Base-by-base conservation (phyloP, 2,797 vertebrate genomes). In the Helarctos malayanus region DNA sequence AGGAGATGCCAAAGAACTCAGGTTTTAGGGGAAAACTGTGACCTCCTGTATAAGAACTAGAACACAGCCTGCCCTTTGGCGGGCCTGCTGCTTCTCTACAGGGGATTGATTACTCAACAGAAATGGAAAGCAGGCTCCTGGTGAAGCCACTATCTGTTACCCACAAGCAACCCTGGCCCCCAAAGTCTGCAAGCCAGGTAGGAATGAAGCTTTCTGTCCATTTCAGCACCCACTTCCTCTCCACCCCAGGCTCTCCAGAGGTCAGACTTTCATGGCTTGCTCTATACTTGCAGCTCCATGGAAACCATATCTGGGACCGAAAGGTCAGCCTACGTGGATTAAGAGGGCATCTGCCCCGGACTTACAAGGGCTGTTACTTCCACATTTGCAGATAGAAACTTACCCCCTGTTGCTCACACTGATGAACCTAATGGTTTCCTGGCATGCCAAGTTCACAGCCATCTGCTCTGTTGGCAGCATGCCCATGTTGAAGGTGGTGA, bases 391-490 rank as follows among this genome's bases (percentile, higher is more conserved):
- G 96, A 97, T 87, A 98, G 95, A 97, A 97, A 93, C 78, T 93
- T 65, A 80, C 95, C 95, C 98, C 95, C 98, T 90, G 94, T 97
- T 89, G 97, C 92, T 97, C 96, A 84, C 94, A 95, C 97, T 98
- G 98, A 98, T 65, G 82, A 98, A 98, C 93, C 90, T 97, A 98
- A 98, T 97, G 96, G 96, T 96, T 98, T 98, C 97, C 98, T 98
- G 98, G 98, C 98, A 98, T 90, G 94, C 96, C 96, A 96, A 97
- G 96, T 93, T 98, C 97, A 93, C 94, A 86, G 93, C 98, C 99
- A 99, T 99, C 99, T 99, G 99, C 98, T 97, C 75, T 82, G 91
- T 95, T 99, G 99, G 99, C 99, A 97, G 9, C 5, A 3, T 95
- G 98, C 98, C 98, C 98, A 95, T 68, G 93, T 85, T 56, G 8